phyloP scores from a whole-genome alignment of 2,113 vertebrate species.

The Melozone crissalis region DNA sequence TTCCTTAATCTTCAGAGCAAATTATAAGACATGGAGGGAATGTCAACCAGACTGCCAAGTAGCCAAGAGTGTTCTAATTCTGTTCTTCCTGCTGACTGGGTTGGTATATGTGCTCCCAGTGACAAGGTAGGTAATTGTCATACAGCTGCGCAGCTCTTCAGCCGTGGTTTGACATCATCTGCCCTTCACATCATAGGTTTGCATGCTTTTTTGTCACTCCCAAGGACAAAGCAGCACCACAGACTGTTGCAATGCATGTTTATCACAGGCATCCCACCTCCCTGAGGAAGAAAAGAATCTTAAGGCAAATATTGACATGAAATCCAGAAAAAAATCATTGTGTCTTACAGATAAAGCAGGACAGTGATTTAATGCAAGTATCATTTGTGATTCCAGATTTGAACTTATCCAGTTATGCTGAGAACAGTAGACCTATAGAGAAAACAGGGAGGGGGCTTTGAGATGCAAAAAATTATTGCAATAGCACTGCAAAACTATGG shows the following conservation, averaged over 20 bases:
- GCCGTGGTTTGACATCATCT: rapidly evolving
- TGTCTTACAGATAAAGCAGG: neutral
- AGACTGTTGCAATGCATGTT: neutral
- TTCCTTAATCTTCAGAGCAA: neutral
- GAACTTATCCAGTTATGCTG: neutral
- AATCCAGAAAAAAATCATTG: neutral
- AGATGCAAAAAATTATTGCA: neutral
- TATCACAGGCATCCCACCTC: neutral
- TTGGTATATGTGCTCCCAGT: neutral
- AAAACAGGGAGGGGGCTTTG: neutral
- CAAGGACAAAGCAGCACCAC: neutral
- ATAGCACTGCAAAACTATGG: neutral
- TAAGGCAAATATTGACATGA: neutral
- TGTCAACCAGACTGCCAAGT: neutral
- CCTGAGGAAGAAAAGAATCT: neutral
- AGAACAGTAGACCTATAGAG: neutral
- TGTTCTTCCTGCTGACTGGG: neutral
- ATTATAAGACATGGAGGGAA: neutral
- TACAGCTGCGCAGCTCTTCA: neutral
- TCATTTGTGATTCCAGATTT: neutral
- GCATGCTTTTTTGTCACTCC: neutral
- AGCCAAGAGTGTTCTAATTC: neutral
- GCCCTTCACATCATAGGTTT: neutral
- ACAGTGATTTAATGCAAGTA: neutral
- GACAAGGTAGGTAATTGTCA: neutral